Evolutionary conservation across 2,888 invertebrate species (phyloP), one percentile per base, ranked within the genome.

Genomic region (Platycheirus rosarum): DNA sequence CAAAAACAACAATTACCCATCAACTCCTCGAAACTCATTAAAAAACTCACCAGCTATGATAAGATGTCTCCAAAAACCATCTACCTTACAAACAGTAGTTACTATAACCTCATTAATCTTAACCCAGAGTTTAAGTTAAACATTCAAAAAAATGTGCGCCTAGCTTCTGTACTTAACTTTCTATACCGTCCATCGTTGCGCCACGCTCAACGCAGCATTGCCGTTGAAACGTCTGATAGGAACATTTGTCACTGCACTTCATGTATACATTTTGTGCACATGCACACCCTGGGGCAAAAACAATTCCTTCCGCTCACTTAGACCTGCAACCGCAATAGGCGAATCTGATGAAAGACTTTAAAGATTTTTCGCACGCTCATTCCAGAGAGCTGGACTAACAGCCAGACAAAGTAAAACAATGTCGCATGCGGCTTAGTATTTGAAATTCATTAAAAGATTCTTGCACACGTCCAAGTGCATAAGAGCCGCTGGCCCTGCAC

Each of bases 291-390:
- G 74, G 18, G 53, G 51, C 73, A 29, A 51, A 8, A 49, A 29
- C 46, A 73, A 78, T 65, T 60, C 44, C 63, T 46, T 18, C 46
- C n/a, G 32, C 16, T 1, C 23, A 11, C 29, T 53, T 26, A 55
- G 32, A 32, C n/a, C n/a, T 16, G 23, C 23, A 14, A 57, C 23
- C 0, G 8, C 4, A 40, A 23, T 37, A 11, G 13, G 48, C 23
- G 23, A 20, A 51, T 49, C 60, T 8, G 63, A 69, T 42, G 9
- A 69, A 69, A 63, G 68, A 40, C 75, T 76, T 40, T 80, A 71
- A 66, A 80, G 70, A 80, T 70, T 70, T 80, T 80, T 80, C 80
- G 80, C 80, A 80, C 80, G 80, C 76, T 80, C 51, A 70, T 74
- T 78, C 23, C 66, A 48, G 62, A 73, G 62, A 73, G 55, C 57